Conservation (phyloP, 2,888 invertebrate species). For the Cheilosia pagana region DNA sequence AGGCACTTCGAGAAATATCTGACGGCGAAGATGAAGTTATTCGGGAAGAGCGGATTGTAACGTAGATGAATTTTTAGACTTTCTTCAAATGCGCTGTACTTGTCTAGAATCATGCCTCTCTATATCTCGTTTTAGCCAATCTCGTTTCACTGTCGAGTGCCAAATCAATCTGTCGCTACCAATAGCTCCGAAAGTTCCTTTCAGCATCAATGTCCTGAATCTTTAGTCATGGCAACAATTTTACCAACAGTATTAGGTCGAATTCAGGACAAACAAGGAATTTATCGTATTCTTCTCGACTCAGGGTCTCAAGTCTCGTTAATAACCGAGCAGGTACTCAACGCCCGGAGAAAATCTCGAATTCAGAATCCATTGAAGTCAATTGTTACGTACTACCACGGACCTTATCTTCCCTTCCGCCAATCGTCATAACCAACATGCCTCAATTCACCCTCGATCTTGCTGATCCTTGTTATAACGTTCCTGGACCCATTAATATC, state of each 20-base stretch:
- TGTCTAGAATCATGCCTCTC: conserved; percentile 37
- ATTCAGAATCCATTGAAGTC: background rate
- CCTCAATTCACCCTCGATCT: background rate
- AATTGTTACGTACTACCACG: background rate
- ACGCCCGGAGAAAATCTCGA: too few species aligned
- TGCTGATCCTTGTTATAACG: background rate
- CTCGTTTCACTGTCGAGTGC: too few species aligned
- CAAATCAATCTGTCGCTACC: too few species aligned
- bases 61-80: conserved; percentile 25
- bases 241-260: too few species aligned
- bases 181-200: too few species aligned
- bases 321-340: too few species aligned
- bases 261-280: too few species aligned
- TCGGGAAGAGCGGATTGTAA: conserved; percentile 38
- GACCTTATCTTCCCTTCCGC: background rate
- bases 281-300: too few species aligned
- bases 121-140: background rate
- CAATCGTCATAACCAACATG: too few species aligned
- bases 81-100: conserved; percentile 47
- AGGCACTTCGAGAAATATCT: conserved; percentile 15
- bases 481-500: conserved; percentile 45
- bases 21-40: conserved; percentile 56
- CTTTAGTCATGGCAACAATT: too few species aligned
- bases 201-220: too few species aligned
- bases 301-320: too few species aligned